Evolutionary conservation across 1,140 invertebrate species (phyloP).

Genomic region (Helicoverpa zea): DNA sequence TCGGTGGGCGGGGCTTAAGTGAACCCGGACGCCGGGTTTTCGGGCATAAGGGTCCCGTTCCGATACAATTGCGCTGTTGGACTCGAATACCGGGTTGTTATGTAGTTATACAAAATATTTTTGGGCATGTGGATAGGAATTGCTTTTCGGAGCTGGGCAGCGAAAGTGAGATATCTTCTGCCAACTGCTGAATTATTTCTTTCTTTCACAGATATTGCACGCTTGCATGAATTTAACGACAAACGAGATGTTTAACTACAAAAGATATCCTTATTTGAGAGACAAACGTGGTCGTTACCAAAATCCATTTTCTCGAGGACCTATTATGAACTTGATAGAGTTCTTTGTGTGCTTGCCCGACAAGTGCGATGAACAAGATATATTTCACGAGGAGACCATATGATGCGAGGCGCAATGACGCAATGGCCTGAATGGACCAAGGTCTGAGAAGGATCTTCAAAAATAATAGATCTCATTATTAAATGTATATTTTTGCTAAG

Average conservation of each 20-base stretch:
- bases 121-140: no score
- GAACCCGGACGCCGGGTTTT: no score
- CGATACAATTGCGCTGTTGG: no score
- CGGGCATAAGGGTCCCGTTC: no score
- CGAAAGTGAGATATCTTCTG: not conserved
- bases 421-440: conserved; percentile 35
- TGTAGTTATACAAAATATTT: no score
- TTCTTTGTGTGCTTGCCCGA: conserved; percentile 95
- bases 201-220: conserved; percentile 90
- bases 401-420: conserved; percentile 76
- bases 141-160: no score
- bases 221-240: conserved; percentile 97
- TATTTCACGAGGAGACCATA: conserved; percentile 90
- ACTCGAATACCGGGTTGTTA: no score
- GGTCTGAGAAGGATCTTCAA: conserved; percentile 8
- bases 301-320: conserved; percentile 96
- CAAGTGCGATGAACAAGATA: conserved; percentile 91
- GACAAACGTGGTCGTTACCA: conserved; percentile 95
- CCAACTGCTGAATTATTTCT: not conserved
- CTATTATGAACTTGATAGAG: conserved; percentile 95
- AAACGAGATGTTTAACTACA: conserved; percentile 98
- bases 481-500: conserved; percentile 20
- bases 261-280: conserved; percentile 95
- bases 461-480: conserved; percentile 12
- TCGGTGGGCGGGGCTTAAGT: no score